Evolutionary conservation across 1,140 invertebrate species (phyloP).

Genomic region (Drosophila guanche): DNA sequence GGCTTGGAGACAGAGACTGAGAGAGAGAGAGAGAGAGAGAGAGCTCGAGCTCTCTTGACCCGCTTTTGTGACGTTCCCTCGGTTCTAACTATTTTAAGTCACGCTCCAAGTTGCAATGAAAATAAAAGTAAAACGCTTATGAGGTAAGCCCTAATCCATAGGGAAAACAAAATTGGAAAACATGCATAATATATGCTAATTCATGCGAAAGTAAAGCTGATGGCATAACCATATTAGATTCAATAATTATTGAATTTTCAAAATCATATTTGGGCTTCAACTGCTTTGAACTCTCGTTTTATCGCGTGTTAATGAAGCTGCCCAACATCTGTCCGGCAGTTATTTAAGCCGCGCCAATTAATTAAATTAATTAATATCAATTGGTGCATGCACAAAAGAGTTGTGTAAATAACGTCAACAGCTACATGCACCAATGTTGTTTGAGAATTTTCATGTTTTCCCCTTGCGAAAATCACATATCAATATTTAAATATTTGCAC

Average conservation of each 20-base stretch:
- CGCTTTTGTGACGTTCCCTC: conserved; percentile 10
- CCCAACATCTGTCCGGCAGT: conserved; percentile 26
- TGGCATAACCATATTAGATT: conserved; percentile 29
- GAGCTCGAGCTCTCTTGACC: neutral
- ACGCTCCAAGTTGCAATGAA: conserved; percentile 41
- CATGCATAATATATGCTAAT: conserved; percentile 32
- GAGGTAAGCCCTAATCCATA: conserved; percentile 42
- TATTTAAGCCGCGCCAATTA: conserved; percentile 46
- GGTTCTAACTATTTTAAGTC: conserved; percentile 46
- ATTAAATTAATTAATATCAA: conserved; percentile 78
- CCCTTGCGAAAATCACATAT: conserved; percentile 19
- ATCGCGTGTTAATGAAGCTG: conserved; percentile 52
- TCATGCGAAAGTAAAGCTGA: conserved; percentile 12
- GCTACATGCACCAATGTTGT: conserved; percentile 36
- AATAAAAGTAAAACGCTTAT: conserved; percentile 33
- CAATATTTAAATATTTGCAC: conserved; percentile 54
- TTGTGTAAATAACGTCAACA: conserved; percentile 51
- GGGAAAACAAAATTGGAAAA: conserved; percentile 23
- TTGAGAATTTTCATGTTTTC: conserved; percentile 34
- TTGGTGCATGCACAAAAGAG: conserved; percentile 46
- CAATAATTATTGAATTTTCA: conserved; percentile 1
- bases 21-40: too few relatives aligned
- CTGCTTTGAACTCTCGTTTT: conserved; percentile 36
- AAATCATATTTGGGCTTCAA: conserved; percentile 8
- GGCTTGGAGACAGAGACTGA: conserved; percentile 3